A percentile compares a stretch with the other conserved stretches of the same genome.
phyloP scores from a whole-genome alignment of 35 echinoderm and acorn worm genomes.

The Acanthaster planci region DNA sequence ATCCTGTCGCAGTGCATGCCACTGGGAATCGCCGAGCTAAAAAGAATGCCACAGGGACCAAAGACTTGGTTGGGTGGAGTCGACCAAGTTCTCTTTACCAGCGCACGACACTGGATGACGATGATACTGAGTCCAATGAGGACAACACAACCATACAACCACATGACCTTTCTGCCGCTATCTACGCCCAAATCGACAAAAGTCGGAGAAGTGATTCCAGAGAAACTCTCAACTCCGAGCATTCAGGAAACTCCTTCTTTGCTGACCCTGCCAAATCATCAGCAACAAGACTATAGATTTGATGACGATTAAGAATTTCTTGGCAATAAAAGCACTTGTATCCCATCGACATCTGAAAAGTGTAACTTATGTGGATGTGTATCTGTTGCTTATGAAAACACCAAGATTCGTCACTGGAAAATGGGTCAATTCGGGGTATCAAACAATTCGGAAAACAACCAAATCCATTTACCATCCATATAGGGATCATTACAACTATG shows the following conservation, averaged over 20 bases:
- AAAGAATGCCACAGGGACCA: background rate
- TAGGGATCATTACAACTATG: too few relatives aligned
- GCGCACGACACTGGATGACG: background rate
- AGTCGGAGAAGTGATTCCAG: background rate
- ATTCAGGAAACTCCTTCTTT: slow-evolving; percentile 1
- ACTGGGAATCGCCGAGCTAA: background rate
- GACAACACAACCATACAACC: background rate
- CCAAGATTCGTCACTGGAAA: too few relatives aligned
- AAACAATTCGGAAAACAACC: too few relatives aligned
- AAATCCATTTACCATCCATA: too few relatives aligned
- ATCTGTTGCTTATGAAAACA: too few relatives aligned
- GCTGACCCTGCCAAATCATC: slow-evolving; percentile 1
- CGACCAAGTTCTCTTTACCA: background rate
- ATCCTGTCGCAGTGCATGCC: background rate
- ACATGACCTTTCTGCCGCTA: background rate
- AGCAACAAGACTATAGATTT: background rate
- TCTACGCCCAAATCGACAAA: slow-evolving; percentile 15
- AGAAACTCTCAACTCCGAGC: background rate
- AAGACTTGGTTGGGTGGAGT: background rate
- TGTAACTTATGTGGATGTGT: too few relatives aligned
- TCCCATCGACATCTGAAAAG: too few relatives aligned
- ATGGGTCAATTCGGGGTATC: too few relatives aligned
- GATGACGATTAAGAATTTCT: too few relatives aligned
- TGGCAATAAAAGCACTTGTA: too few relatives aligned
- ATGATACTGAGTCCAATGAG: background rate